Conservation (phyloP, 2,113 vertebrate genomes). For the Pica pica region DNA sequence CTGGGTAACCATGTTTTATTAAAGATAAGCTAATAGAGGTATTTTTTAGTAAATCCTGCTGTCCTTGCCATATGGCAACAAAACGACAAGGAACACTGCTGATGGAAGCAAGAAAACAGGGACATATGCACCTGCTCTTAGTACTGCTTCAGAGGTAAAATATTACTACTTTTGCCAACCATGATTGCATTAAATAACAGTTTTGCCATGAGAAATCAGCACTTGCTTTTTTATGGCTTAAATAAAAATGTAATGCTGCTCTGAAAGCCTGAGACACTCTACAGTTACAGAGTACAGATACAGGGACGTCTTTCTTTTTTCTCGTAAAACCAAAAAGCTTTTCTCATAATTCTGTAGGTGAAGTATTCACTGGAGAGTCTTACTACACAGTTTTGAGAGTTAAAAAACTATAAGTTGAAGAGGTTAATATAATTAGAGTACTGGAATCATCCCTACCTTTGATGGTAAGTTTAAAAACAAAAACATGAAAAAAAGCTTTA, state of each 20-base stretch:
- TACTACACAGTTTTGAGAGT: background rate
- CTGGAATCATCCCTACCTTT: background rate
- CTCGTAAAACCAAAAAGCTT: background rate
- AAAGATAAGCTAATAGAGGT: background rate
- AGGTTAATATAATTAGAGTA: background rate
- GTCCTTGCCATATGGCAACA: conserved; percentile 49
- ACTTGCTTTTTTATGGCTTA: background rate
- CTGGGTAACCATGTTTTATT: conserved; percentile 5
- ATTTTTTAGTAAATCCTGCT: conserved; percentile 31
- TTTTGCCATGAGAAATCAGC: background rate
- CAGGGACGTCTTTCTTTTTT: background rate
- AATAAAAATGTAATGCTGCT: background rate
- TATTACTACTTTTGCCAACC: conserved; percentile 3
- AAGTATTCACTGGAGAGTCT: background rate
- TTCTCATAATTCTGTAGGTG: background rate
- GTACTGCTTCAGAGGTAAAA: conserved; percentile 19
- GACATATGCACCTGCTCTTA: conserved; percentile 40
- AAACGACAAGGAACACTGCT: conserved; percentile 17
- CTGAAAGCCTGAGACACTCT: background rate
- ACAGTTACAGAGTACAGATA: background rate
- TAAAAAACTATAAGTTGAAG: background rate
- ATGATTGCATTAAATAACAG: background rate
- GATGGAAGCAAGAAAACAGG: conserved; percentile 42
- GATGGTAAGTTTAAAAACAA: background rate
- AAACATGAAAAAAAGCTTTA: background rate